Evolutionary conservation across 2,113 vertebrate genomes (phyloP).

Genomic region (Ceratotherium simum): DNA sequence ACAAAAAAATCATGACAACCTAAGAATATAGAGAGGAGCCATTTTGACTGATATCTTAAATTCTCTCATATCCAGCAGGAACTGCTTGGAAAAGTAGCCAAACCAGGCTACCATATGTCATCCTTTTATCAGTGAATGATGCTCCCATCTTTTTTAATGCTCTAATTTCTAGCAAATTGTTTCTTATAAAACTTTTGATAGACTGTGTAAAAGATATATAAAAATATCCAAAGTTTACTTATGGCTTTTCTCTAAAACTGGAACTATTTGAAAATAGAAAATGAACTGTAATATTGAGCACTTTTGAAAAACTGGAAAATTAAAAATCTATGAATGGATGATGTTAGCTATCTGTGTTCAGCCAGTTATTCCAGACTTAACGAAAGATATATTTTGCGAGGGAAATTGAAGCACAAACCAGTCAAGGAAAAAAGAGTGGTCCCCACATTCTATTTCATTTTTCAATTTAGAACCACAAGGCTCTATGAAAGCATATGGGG

Average conservation of each 20-base stretch:
- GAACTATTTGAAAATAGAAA: slow-evolving; percentile 3
- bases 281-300: not conserved
- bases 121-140: not conserved
- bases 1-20: not conserved
- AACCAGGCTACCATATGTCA: not conserved
- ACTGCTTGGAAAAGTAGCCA: not conserved
- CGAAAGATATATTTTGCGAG: not conserved
- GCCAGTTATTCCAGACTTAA: not conserved
- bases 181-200: not conserved
- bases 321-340: not conserved
- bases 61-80: not conserved
- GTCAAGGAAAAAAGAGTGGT: not conserved
- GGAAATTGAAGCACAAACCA: not conserved
- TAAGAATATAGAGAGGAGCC: not conserved
- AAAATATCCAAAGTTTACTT: not conserved
- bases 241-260: not conserved
- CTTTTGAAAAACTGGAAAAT: not conserved
- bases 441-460: not conserved
- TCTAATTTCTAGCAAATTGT: slow-evolving; percentile 23
- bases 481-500: not conserved
- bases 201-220: not conserved
- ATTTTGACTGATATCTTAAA: not conserved
- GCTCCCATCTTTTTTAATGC: not conserved
- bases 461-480: not conserved
- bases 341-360: not conserved